Percentiles rank a stretch among this genome's conserved stretches.
Conservation (phyloP, 2,113 vertebrate species). For the Nipponia nippon region DNA sequence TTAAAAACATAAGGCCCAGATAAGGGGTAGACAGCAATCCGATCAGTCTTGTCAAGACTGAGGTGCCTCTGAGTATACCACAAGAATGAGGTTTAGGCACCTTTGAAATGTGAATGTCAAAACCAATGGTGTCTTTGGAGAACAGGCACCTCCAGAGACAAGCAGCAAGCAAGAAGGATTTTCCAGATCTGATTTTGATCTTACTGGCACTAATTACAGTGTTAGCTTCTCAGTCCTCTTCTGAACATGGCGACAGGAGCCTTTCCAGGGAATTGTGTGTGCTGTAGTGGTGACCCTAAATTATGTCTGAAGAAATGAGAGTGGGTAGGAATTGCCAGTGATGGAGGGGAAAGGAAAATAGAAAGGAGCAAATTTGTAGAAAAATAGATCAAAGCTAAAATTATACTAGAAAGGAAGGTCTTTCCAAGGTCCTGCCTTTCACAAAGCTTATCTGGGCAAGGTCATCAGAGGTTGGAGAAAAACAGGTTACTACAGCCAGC, state of each 20-base stretch:
- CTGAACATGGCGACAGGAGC: neutral
- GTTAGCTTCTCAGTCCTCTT: neutral
- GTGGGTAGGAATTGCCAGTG: neutral
- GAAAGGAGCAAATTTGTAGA: neutral
- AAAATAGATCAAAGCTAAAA: neutral
- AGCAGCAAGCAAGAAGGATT: neutral
- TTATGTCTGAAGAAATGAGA: neutral
- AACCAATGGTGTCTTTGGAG: neutral
- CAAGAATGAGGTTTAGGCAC: neutral
- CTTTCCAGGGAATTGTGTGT: neutral
- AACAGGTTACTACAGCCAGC: neutral
- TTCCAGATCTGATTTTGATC: neutral
- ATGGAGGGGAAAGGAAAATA: neutral
- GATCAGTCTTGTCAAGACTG: neutral
- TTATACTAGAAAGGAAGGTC: neutral
- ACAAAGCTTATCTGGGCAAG: neutral
- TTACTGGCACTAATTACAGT: neutral
- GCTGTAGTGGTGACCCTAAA: neutral
- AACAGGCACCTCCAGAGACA: neutral
- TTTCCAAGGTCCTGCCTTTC: neutral
- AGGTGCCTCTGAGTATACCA: neutral
- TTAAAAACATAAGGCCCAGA: neutral
- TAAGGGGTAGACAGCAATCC: neutral
- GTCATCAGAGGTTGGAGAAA: neutral
- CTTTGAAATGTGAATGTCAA: neutral